These are phyloP conservation scores for Pagetopsis macropterus DNA, from an alignment of 2,797 vertebrate genomes.

Conservation along the genomic window DNA sequence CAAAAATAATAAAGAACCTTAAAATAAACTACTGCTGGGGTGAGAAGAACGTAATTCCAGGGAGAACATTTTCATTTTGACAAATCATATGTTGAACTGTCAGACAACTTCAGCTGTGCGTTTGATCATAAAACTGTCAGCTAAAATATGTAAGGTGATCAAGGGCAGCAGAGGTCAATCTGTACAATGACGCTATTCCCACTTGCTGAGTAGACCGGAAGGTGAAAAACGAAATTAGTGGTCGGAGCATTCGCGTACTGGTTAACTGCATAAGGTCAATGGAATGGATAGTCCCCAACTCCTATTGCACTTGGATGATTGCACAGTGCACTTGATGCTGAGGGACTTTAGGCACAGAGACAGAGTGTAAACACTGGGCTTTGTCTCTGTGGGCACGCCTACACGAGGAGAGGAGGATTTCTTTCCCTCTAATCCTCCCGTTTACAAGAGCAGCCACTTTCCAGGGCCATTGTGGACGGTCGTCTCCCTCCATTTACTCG, in stretches of 20 bases:
- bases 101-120: too few species aligned
- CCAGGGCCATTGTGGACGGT: conserved; percentile 80
- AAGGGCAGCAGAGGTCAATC: not conserved
- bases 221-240: not conserved
- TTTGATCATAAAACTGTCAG: not conserved
- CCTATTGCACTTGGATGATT: conserved; percentile 30
- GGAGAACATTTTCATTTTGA: not conserved
- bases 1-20: too few species aligned
- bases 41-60: not conserved
- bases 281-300: conserved; percentile 20
- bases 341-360: conserved; percentile 46
- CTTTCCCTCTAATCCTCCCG: conserved; percentile 82
- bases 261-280: not conserved
- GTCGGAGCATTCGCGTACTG: not conserved
- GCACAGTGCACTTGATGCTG: conserved; percentile 29
- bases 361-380: conserved; percentile 69
- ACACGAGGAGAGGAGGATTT: conserved; percentile 76
- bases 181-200: not conserved
- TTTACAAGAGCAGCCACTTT: conserved; percentile 85
- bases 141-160: not conserved
- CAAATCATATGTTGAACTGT: not conserved
- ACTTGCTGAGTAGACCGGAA: not conserved
- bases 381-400: conserved; percentile 80
- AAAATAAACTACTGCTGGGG: too few species aligned
- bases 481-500: conserved; percentile 86